Evolutionary conservation across 2,888 invertebrate genomes (phyloP), one percentile per base, ranked within the genome.

Genomic region (Chloromyia formosa): DNA sequence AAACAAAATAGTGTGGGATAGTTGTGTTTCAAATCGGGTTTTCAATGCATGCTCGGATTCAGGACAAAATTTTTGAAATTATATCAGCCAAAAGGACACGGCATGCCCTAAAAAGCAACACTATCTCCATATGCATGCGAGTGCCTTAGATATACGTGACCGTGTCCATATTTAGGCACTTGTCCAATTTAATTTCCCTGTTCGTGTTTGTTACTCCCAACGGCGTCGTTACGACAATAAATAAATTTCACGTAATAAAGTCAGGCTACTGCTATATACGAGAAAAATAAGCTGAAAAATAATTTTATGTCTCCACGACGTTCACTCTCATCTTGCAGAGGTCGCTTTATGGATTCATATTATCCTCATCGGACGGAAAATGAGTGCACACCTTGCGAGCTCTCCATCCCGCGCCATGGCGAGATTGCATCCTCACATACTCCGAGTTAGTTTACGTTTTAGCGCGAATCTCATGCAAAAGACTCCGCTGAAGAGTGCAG

Each of bases 101-200:
- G 2, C 27, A 35, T 35, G 27, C 27, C 27, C 27, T 35, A 2
- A 2, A 7, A 35, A 35, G 27, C 27, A 35, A 35, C 27, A 35
- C 27, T 35, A 35, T 35, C 27, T 35, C 27, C n/a, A 42, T 7
- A 18, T 42, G 18, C 66, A 66, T 27, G 20, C 42, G 5, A 22
- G 66, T 5, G 10, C 16, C 49, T n/a, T n/a, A 49, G n/a, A 27
- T 16, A 62, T 66, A 35, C 69, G 27, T 56, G 69, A 14, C 54
- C 16, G 3, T 27, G 45, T 54, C 14, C 73, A 49, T 60, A 73
- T 73, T 73, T 73, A 73, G 73, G 73, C 73, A 73, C 73, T 73
- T 73, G 73, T 73, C 73, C 73, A 73, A 73, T 73, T 73, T 73
- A 73, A 73, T 73, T 73, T 73, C 45, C 61, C 16, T n/a, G 27